Base-by-base conservation (phyloP, 2,797 vertebrate species). In the Triplophysa bombifrons region DNA sequence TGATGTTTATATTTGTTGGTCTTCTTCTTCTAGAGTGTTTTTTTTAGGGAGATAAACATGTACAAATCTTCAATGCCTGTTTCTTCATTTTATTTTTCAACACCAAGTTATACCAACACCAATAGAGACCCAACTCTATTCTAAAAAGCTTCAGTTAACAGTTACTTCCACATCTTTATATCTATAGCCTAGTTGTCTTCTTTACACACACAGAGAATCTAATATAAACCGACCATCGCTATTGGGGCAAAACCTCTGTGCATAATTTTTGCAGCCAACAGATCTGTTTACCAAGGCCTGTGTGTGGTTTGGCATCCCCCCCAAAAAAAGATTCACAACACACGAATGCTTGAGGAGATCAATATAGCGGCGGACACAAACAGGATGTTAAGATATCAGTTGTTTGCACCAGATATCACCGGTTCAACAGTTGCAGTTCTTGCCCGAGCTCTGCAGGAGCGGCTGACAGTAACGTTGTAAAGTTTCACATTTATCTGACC, bases 351-450 rank as follows among this genome's bases (percentile, higher is more conserved):
- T 25, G 10, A 13, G 55, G 55, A 22, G 55, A 58, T 22, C 55
- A 22, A 58, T 58, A 58, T 13, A 58, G 55, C 55, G 11, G 20
- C 22, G 4, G 22, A 60, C 56, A 60, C 56, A 60, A 60, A 60
- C 56, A 27, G 22, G 56, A 60, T 60, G 56, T 60, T 27, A 48
- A 58, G 55, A 58, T 25, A 13, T 22, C 55, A 58, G 20, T 22
- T 12, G 10, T 22, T 58, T 12, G 17, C 3, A 56, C n/a, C 14
- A 58, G 10, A 22, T 58, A 14, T 48, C 46, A 14, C 13, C 46
- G 53, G n/a, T 25, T 60, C 56, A 60, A 60, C 56, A 25, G 56
- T 60, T 25, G 55, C 11, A 58, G 55, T 58, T 58, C 55, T 58
- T 22, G 8, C 22, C 22, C 1, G 22, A 25, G 22, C 22, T 3